These are phyloP conservation scores for Colossoma macropomum DNA, from an alignment of 2,113 vertebrate genomes.

Conservation along the genomic window DNA sequence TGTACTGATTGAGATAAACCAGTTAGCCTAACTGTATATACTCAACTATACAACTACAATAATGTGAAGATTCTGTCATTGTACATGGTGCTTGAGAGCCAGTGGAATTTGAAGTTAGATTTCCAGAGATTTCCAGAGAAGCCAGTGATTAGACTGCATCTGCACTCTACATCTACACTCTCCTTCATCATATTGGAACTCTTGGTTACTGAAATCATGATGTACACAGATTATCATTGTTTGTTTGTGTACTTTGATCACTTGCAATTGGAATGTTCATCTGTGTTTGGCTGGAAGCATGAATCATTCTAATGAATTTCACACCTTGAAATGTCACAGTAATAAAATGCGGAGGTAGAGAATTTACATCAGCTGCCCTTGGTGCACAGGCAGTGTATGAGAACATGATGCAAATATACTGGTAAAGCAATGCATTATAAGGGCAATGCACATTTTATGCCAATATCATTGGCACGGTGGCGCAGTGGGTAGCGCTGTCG, in stretches of 20 bases:
- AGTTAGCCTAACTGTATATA: too few relatives aligned
- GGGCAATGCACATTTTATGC: background rate
- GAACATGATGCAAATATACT: background rate
- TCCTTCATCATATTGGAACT: too few relatives aligned
- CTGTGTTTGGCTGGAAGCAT: background rate
- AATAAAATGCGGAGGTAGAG: background rate
- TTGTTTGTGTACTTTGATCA: background rate
- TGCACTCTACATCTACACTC: too few relatives aligned
- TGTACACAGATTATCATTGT: background rate
- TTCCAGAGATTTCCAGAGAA: background rate
- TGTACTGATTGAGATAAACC: too few relatives aligned
- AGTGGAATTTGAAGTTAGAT: too few relatives aligned
- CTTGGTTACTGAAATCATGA: background rate
- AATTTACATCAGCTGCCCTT: background rate
- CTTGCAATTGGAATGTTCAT: background rate
- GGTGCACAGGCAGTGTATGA: background rate
- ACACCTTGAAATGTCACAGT: background rate
- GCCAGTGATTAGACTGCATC: background rate
- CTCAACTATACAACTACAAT: too few relatives aligned
- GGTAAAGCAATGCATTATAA: background rate
- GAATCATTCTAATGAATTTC: conserved; percentile 14
- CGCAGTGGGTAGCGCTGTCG: too few relatives aligned
- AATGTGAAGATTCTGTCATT: too few relatives aligned
- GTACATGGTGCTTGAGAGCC: too few relatives aligned
- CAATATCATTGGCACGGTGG: background rate